phyloP scores from a whole-genome alignment of 1,140 invertebrate genomes.

The Subanguina moxae region DNA sequence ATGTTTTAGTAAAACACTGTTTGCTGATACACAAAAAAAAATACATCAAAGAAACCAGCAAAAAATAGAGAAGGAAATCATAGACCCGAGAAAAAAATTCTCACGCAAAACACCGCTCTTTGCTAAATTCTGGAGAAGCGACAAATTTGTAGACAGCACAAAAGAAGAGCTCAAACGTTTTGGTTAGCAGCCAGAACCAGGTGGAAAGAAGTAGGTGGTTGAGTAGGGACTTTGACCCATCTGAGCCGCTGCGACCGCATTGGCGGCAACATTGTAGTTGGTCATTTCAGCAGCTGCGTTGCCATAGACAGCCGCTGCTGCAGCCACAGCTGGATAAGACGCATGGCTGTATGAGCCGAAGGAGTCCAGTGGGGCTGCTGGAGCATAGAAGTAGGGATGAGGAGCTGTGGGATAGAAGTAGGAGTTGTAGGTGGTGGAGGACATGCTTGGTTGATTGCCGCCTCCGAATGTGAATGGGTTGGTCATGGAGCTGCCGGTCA shows the following conservation, averaged over 20 bases:
- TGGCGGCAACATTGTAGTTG: not conserved
- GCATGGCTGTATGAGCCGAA: not conserved
- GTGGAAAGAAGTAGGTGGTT: not conserved
- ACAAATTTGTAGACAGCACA: too few relatives aligned
- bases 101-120: too few relatives aligned
- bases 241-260: not conserved
- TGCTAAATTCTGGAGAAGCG: too few relatives aligned
- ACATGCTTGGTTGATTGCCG: not conserved
- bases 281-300: not conserved
- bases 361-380: not conserved
- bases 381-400: not conserved
- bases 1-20: too few relatives aligned
- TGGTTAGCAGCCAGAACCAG: not conserved
- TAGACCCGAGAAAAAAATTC: too few relatives aligned
- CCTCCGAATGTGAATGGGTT: not conserved
- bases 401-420: constrained; percentile 1
- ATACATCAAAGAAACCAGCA: too few relatives aligned
- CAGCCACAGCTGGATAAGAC: not conserved
- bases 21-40: too few relatives aligned
- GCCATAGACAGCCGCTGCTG: not conserved
- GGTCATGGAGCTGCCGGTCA: not conserved
- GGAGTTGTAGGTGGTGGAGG: constrained; percentile 1
- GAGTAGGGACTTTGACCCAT: not conserved
- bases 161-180: too few relatives aligned
- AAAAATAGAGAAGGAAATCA: too few relatives aligned